phyloP scores from a whole-genome alignment of 2,888 invertebrate species.

The Orthonychiurus folsomi region DNA sequence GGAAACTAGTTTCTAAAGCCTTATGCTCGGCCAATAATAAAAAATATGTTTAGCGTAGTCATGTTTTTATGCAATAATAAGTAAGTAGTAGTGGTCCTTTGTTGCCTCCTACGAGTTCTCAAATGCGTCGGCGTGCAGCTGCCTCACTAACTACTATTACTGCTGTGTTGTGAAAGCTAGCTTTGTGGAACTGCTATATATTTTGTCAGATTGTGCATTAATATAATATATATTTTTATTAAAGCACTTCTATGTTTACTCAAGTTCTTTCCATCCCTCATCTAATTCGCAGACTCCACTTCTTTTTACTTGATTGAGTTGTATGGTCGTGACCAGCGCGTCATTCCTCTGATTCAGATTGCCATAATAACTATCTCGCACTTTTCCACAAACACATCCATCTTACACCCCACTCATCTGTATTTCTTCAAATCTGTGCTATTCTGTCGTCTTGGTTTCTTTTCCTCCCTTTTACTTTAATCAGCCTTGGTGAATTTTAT shows the following conservation, averaged over 20 bases:
- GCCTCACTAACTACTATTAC: no score
- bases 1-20: not conserved
- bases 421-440: no score
- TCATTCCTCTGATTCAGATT: no score
- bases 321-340: no score
- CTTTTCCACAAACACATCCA: no score
- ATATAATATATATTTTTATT: not conserved
- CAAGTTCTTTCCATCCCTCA: not conserved
- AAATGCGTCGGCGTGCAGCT: not conserved
- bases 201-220: constrained; percentile 1
- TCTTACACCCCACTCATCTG: no score
- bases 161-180: not conserved
- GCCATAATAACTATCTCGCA: no score
- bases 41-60: not conserved
- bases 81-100: constrained; percentile 1
- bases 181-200: not conserved
- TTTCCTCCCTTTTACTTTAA: no score
- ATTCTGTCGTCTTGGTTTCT: no score
- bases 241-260: not conserved
- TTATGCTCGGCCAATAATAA: not conserved
- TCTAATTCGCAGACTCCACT: no score
- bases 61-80: not conserved
- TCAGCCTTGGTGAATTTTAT: no score
- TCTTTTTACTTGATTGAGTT: no score
- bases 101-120: not conserved